Percentiles rank a stretch among this genome's conserved stretches.
phyloP scores from a whole-genome alignment of 2,113 vertebrate genomes.

The Chroicocephalus ridibundus region DNA sequence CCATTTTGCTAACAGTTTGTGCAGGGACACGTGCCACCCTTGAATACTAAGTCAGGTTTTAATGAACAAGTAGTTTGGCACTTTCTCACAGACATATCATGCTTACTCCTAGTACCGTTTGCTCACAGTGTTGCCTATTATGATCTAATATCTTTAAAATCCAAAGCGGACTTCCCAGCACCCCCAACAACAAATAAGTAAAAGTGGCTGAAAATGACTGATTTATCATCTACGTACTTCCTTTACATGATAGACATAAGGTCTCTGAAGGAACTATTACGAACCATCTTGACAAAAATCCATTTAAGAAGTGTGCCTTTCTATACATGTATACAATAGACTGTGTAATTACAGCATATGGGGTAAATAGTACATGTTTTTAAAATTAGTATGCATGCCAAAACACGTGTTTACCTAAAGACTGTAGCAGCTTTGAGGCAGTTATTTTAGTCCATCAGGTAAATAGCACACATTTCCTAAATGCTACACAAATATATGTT shows the following conservation, averaged over 20 bases:
- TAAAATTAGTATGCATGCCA: constrained; percentile 57
- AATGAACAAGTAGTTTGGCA: not conserved
- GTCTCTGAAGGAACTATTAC: constrained; percentile 5
- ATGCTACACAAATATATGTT: constrained; percentile 28
- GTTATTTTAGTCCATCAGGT: constrained; percentile 49
- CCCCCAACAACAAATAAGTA: not conserved
- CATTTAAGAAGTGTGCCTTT: not conserved
- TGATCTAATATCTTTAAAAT: not conserved
- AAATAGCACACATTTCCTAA: constrained; percentile 26
- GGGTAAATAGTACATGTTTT: constrained; percentile 50
- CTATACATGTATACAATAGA: not conserved
- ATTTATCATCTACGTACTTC: not conserved
- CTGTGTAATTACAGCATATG: constrained; percentile 46
- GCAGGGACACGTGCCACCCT: not conserved
- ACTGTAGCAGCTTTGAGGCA: constrained; percentile 14
- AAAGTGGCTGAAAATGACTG: not conserved
- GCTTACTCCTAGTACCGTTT: not conserved
- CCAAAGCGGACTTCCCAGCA: accelerated
- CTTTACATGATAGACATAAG: not conserved
- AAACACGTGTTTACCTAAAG: constrained; percentile 57
- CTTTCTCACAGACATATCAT: not conserved
- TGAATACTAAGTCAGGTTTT: not conserved
- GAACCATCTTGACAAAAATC: constrained; percentile 19
- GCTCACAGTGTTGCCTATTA: not conserved
- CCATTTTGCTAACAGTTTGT: not conserved